Percentiles rank a stretch among this genome's conserved stretches.
These are phyloP conservation scores for Cebuella pygmaea DNA, from an alignment of 2,797 vertebrate genomes.

Conservation along the genomic window DNA sequence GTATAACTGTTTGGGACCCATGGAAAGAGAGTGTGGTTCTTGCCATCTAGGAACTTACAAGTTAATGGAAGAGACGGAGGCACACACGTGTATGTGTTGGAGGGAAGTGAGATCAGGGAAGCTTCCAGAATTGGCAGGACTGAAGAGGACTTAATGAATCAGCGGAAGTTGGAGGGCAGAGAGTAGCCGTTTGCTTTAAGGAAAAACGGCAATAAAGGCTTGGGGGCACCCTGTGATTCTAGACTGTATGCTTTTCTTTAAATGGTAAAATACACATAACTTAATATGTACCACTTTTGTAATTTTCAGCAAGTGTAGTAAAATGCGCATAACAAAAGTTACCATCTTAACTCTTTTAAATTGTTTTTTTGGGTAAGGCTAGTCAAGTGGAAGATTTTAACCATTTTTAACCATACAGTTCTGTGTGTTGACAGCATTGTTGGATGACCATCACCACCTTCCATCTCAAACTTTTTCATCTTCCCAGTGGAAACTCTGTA, in stretches of 20 bases:
- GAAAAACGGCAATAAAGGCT: background rate
- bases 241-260: background rate
- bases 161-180: too few species aligned
- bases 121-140: background rate
- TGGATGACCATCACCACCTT: background rate
- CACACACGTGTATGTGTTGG: background rate
- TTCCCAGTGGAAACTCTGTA: background rate
- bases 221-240: background rate
- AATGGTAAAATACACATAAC: background rate
- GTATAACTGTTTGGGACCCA: rapidly evolving
- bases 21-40: background rate
- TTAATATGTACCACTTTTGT: background rate
- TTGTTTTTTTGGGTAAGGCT: background rate
- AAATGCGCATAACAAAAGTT: background rate
- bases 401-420: background rate
- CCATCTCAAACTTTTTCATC: background rate
- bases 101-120: background rate
- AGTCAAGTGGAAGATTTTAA: background rate
- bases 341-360: background rate
- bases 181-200: background rate
- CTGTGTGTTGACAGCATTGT: background rate
- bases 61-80: background rate
- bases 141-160: background rate
- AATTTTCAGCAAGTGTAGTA: background rate
- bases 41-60: background rate